These are phyloP conservation scores for Odontamblyopus rebecca DNA, from an alignment of 2,797 vertebrate species.

Conservation along the genomic window DNA sequence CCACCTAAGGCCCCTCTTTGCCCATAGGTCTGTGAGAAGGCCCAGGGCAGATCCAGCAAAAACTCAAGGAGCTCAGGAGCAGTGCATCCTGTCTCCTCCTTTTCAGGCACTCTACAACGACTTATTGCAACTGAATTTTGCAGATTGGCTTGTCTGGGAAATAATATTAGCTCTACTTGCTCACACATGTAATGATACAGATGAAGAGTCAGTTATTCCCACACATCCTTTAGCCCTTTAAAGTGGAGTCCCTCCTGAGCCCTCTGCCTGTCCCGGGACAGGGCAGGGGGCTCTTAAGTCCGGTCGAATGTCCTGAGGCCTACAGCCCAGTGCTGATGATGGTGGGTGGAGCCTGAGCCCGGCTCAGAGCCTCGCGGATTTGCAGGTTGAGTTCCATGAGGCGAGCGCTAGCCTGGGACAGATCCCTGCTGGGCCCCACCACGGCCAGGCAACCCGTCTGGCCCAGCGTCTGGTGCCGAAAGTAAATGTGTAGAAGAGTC, in stretches of 20 bases:
- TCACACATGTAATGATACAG: conserved; percentile 67
- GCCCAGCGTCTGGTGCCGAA: conserved; percentile 95
- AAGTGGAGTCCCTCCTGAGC: conserved; percentile 63
- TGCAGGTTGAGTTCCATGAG: conserved; percentile 98
- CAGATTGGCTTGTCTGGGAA: conserved; percentile 74
- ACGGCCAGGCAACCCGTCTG: conserved; percentile 94
- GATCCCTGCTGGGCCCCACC: conserved; percentile 90
- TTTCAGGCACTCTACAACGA: conserved; percentile 65
- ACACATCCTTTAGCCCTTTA: conserved; percentile 82
- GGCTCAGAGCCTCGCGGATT: conserved; percentile 91
- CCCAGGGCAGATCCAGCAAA: conserved; percentile 77
- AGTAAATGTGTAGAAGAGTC: conserved; percentile 95
- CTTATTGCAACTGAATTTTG: conserved; percentile 82
- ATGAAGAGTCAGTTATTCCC: conserved; percentile 73
- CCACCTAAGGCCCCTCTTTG: conserved; percentile 30
- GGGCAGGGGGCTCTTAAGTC: conserved; percentile 29
- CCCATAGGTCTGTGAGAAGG: conserved; percentile 20
- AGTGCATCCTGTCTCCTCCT: conserved; percentile 61
- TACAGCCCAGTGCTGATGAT: conserved; percentile 89
- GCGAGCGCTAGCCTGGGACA: conserved; percentile 90
- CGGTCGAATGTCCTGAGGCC: conserved; percentile 53
- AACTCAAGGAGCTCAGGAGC: conserved; percentile 5
- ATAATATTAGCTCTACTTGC: conserved; percentile 66
- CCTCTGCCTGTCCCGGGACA: conserved; percentile 43
- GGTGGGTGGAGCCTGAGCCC: conserved; percentile 78